Percentiles rank a stretch among this genome's conserved stretches.
These are phyloP conservation scores for Tipula lateralis DNA, from an alignment of 2,888 invertebrate genomes.

Conservation along the genomic window DNA sequence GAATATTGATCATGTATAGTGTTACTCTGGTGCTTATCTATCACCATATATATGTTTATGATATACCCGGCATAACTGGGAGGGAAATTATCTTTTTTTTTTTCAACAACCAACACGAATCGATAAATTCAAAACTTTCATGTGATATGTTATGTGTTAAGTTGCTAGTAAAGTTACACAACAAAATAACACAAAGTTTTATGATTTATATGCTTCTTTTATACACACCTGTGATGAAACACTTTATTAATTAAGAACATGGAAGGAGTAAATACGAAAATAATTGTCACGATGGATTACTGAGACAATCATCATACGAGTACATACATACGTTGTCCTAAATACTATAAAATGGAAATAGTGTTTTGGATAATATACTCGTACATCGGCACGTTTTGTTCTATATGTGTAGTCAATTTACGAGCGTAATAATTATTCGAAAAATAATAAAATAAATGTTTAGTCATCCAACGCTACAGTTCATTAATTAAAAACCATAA, in stretches of 20 bases:
- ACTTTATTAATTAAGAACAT: background rate
- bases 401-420: background rate
- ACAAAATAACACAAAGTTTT: background rate
- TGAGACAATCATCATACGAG: background rate
- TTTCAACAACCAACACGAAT: background rate
- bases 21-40: too few relatives aligned
- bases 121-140: background rate
- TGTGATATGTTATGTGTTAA: background rate
- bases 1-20: background rate
- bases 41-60: background rate
- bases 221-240: background rate
- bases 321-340: background rate
- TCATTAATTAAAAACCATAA: background rate
- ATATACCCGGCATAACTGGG: background rate
- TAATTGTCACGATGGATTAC: background rate
- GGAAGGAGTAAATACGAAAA: background rate
- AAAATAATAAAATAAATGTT: background rate
- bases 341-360: background rate
- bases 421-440: background rate
- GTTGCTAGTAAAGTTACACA: background rate
- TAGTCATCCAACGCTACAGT: background rate
- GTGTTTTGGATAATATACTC: background rate
- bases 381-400: background rate
- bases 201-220: background rate
- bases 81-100: background rate